Conservation (phyloP, 2,797 vertebrate species). For the Hylomyscus alleni region DNA sequence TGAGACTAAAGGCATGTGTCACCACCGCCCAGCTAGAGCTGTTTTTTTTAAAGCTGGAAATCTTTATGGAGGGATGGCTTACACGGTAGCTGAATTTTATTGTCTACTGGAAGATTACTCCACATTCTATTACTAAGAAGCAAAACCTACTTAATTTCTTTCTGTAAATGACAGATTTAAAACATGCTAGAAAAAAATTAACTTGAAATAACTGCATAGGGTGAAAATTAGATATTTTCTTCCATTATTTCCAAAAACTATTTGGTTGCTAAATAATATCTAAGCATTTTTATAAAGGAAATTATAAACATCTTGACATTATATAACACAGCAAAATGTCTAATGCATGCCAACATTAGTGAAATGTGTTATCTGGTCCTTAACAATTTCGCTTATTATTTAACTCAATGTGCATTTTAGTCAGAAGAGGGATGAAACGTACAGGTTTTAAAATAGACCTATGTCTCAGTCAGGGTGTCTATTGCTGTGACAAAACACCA, state of each 20-base stretch:
- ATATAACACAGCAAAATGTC: slow-evolving; percentile 2
- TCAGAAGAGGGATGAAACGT: slow-evolving; percentile 34
- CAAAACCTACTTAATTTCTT: slow-evolving; percentile 50
- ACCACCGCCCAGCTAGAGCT: neutral
- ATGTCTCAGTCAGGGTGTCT: neutral
- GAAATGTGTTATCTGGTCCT: slow-evolving; percentile 13
- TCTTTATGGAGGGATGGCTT: slow-evolving; percentile 39
- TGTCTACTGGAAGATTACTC: neutral
- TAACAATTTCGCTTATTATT: slow-evolving; percentile 53
- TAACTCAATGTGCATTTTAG: slow-evolving; percentile 17
- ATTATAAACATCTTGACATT: slow-evolving; percentile 24
- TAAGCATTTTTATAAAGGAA: slow-evolving; percentile 47
- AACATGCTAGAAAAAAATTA: slow-evolving; percentile 21
- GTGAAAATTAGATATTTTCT: neutral
- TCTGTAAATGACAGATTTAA: slow-evolving; percentile 46
- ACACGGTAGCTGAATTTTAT: slow-evolving; percentile 31
- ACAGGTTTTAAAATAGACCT: slow-evolving; percentile 17
- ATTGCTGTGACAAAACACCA: neutral
- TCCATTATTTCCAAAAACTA: slow-evolving; percentile 33
- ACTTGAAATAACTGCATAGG: neutral
- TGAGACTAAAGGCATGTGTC: neutral
- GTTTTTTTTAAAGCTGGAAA: slow-evolving; percentile 44
- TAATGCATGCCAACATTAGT: neutral
- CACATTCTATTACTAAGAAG: slow-evolving; percentile 3
- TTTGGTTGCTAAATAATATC: slow-evolving; percentile 47